phyloP scores from a whole-genome alignment of 2,888 invertebrate genomes.

The Meta bourneti region DNA sequence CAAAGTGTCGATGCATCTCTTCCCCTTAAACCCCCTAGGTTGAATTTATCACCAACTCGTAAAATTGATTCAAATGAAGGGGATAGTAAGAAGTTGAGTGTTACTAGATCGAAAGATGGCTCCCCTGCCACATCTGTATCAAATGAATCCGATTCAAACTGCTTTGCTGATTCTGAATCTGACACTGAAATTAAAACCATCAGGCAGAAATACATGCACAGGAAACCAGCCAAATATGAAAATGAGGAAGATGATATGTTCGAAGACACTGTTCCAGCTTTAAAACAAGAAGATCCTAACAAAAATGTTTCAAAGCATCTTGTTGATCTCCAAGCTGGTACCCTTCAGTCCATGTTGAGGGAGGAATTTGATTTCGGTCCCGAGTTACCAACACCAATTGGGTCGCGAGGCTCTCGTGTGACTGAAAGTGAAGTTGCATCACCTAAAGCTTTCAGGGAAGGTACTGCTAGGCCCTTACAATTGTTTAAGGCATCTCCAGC shows the following conservation, averaged over 20 bases:
- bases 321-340: slow-evolving; percentile 23
- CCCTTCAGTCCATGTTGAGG: background rate
- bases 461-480: slow-evolving; percentile 60
- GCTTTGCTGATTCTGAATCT: slow-evolving; percentile 74
- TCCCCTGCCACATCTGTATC: slow-evolving; percentile 66
- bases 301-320: background rate
- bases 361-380: slow-evolving; percentile 44
- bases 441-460: slow-evolving; percentile 72
- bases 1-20: background rate
- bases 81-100: slow-evolving; percentile 14
- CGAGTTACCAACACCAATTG: slow-evolving; percentile 59
- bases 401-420: slow-evolving; percentile 40
- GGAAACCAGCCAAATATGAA: slow-evolving; percentile 59
- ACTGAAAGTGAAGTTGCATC: slow-evolving; percentile 49
- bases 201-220: slow-evolving; percentile 63
- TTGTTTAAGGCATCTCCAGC: slow-evolving; percentile 51
- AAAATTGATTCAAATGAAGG: background rate
- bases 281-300: slow-evolving; percentile 5
- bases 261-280: slow-evolving; percentile 1
- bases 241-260: slow-evolving; percentile 54
- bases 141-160: slow-evolving; percentile 72
- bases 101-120: slow-evolving; percentile 51
- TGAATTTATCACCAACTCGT: slow-evolving; percentile 18
- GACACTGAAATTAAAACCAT: slow-evolving; percentile 60
- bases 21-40: slow-evolving; percentile 58